Evolutionary conservation across 92 coral and sea anemone genomes (phyloP).

Genomic region (Heliopora coerulea): DNA sequence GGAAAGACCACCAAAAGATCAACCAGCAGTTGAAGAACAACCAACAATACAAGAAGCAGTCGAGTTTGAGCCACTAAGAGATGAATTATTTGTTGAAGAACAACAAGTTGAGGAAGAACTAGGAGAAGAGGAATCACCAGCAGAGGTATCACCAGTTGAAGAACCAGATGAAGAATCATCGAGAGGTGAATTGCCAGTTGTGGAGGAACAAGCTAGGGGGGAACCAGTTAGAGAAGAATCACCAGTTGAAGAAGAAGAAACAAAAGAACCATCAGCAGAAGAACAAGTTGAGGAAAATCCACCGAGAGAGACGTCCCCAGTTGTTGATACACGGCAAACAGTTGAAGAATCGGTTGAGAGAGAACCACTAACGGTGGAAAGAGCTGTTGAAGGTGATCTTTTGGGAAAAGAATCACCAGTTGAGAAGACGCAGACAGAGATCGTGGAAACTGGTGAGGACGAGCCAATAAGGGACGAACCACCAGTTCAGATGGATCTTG

Average conservation of each 20-base stretch:
- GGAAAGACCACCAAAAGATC: not conserved
- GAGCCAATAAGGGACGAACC: not conserved
- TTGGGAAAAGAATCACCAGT: not conserved
- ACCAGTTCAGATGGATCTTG: not conserved
- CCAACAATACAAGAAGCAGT: not conserved
- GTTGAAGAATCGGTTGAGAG: not conserved
- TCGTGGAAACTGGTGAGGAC: not conserved
- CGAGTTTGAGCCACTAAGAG: not conserved
- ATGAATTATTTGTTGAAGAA: not conserved
- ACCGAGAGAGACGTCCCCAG: not conserved
- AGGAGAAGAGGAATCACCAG: conserved; percentile 43
- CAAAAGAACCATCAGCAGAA: conserved; percentile 56
- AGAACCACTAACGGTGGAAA: not conserved
- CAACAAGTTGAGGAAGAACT: not conserved
- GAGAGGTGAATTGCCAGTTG: conserved; percentile 63
- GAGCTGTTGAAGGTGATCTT: not conserved
- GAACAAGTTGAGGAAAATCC: conserved; percentile 63
- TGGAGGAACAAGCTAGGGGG: too few species aligned
- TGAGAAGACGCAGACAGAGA: not conserved
- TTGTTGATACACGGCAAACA: too few species aligned
- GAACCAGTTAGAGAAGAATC: conserved; percentile 59
- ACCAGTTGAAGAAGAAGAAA: conserved; percentile 60
- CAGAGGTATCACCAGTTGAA: conserved; percentile 62
- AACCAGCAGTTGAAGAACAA: not conserved
- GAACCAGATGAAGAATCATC: conserved; percentile 67